These are phyloP conservation scores for Pherbina coryleti DNA, from an alignment of 2,888 invertebrate genomes.

Conservation along the genomic window DNA sequence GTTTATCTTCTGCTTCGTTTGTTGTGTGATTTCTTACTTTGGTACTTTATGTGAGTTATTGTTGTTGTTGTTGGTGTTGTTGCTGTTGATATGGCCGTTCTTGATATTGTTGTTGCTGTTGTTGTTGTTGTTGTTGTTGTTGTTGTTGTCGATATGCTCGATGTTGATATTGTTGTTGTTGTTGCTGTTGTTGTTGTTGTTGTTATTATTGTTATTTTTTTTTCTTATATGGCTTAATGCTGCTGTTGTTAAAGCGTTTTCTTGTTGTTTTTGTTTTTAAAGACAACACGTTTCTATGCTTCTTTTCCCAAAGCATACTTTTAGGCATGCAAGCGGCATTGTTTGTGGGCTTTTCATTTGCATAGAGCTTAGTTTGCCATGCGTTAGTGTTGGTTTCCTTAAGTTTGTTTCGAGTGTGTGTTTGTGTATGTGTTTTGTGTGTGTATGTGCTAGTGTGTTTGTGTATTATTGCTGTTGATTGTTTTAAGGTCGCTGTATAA, in stretches of 20 bases:
- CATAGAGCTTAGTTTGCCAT: background rate
- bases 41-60: background rate
- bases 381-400: background rate
- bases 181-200: background rate
- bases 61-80: background rate
- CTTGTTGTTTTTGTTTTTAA: slow-evolving; percentile 8
- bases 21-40: slow-evolving; percentile 32
- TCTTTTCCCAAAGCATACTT: slow-evolving; percentile 27
- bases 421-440: slow-evolving; percentile 44
- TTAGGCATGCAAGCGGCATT: slow-evolving; percentile 1
- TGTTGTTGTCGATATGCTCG: too few species aligned
- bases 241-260: slow-evolving; percentile 18
- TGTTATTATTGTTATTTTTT: background rate
- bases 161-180: too few species aligned
- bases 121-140: slow-evolving; percentile 3
- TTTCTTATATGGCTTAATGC: background rate
- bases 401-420: slow-evolving; percentile 21
- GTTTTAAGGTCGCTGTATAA: slow-evolving; percentile 55
- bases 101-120: background rate
- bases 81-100: background rate
- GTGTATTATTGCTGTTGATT: slow-evolving; percentile 49
- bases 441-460: slow-evolving; percentile 52
- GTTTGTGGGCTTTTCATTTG: background rate
- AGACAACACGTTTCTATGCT: slow-evolving; percentile 1
- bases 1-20: slow-evolving; percentile 39